Evolutionary conservation across 2,797 vertebrate species (phyloP), one percentile per base, ranked within the genome.

Genomic region (Tympanoctomys barrerae): DNA sequence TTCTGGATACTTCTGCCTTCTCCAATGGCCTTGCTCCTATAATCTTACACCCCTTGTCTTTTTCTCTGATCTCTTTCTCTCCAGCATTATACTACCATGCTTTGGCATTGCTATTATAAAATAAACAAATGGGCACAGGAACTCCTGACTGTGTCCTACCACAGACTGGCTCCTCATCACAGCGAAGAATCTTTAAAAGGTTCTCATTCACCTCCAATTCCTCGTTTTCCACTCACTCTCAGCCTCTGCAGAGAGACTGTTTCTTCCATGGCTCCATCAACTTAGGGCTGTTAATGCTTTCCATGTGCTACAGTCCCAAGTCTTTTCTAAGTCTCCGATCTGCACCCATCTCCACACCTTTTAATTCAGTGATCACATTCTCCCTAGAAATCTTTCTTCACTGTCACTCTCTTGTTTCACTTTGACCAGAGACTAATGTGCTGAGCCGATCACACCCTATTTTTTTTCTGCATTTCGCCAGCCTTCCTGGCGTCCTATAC

Each of bases 101-200:
- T 49, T 94, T 16, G 7, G 5, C 42, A 8, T 66, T 33, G 19
- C 42, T 24, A 28, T 24, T 73, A 21, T 78, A 46, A 89, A 59
- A 24, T 73, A 62, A 78, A 31, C 7, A 33, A 49, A 39, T 54
- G 59, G 2, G 16, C 1, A 24, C 80, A 57, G 0, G 2, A 14
- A 11, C 39, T 89, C n/a, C 75, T 26, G 49, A 12, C 19, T 16
- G 14, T 2, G 8, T 28, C 42, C 8, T 4, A 31, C 61, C 22
- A 10, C 11, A 68, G 13, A 24, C 11, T 2, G 24, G 24, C 31
- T 66, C 39, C 28, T 28, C 0, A 3, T 70, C 10, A 13, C 0
- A 61, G 7, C 13, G 22, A 70, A 89, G 11, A 26, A 16, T 8
- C 19, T 54, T 33, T 2, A 80, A 33, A n/a, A 5, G 16, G n/a